Conservation (phyloP, 1,140 invertebrate species). For the Camponotus vicinus region DNA sequence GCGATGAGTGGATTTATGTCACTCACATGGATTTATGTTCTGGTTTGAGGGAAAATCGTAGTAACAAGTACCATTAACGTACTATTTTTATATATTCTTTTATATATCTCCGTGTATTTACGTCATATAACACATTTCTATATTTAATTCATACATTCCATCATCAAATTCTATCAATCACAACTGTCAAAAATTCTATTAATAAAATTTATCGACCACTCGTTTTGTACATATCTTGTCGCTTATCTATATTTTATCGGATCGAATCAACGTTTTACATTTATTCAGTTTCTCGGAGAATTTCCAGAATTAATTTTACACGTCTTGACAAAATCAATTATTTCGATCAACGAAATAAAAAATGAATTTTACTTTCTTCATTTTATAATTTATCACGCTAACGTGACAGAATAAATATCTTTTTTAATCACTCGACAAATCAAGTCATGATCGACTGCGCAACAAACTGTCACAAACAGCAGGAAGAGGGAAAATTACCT, state of each 20-base stretch:
- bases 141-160: neutral
- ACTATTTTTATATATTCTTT: neutral
- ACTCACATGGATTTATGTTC: conserved; percentile 7
- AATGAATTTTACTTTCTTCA: no score
- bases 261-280: no score
- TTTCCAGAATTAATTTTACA: neutral
- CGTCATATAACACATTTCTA: neutral
- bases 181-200: neutral
- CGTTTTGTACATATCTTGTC: neutral
- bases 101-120: neutral
- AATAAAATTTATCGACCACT: neutral
- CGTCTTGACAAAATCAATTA: neutral
- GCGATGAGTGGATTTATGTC: conserved; percentile 37
- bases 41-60: neutral
- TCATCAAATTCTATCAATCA: neutral
- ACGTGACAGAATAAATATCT: no score
- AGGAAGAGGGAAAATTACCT: conserved; percentile 81
- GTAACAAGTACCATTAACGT: neutral
- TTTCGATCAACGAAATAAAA: no score
- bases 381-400: no score
- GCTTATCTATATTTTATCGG: neutral
- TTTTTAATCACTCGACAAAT: no score
- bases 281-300: no score
- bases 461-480: no score
- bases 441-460: no score